A percentile compares a stretch with the other conserved stretches of the same genome.
Evolutionary conservation across 2,888 invertebrate genomes (phyloP).

Genomic region (Steromphala cineraria): DNA sequence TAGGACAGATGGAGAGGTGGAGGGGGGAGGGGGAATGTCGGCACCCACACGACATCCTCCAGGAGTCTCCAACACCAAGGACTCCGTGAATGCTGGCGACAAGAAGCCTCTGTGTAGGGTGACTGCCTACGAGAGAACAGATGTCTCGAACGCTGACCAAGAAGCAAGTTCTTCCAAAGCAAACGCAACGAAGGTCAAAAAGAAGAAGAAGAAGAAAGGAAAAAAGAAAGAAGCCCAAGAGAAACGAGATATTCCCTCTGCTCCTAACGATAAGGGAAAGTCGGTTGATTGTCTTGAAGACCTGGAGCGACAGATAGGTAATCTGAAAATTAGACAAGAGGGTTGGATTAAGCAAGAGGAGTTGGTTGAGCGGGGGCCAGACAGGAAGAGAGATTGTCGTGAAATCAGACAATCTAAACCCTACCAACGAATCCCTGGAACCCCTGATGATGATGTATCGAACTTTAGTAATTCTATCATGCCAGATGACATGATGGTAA

Average conservation of each 20-base stretch:
- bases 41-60: neutral
- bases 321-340: too few relatives aligned
- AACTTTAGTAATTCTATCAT: neutral
- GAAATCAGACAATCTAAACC: neutral
- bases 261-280: too few relatives aligned
- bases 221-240: neutral
- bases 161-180: neutral
- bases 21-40: neutral
- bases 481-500: neutral
- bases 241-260: neutral
- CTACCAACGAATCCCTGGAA: neutral
- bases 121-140: neutral
- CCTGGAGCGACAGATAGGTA: too few relatives aligned
- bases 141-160: neutral
- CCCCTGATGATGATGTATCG: neutral
- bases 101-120: neutral
- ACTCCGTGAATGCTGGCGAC: neutral
- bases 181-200: neutral
- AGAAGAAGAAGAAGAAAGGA: neutral
- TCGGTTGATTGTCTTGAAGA: too few relatives aligned
- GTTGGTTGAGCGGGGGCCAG: too few relatives aligned
- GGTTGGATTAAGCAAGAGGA: too few relatives aligned
- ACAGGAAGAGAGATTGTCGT: neutral
- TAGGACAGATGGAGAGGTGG: neutral
- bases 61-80: neutral